phyloP scores from a whole-genome alignment of 2,888 invertebrate genomes.

The Diarsia mendica region DNA sequence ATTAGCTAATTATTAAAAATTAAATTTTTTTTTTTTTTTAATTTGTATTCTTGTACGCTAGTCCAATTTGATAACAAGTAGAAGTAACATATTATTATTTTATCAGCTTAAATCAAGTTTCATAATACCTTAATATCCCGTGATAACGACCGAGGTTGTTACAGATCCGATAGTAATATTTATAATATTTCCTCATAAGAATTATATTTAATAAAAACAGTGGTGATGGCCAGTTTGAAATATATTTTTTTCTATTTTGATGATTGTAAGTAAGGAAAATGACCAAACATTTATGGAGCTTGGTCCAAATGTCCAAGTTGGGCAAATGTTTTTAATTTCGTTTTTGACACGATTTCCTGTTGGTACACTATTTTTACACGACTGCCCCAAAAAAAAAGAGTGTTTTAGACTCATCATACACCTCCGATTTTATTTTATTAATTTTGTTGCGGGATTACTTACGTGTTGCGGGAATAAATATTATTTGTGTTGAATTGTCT shows the following conservation, averaged over 20 bases:
- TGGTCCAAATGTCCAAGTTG: too few relatives aligned
- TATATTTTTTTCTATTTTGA: neutral
- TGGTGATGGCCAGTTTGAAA: neutral
- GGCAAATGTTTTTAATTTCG: too few relatives aligned
- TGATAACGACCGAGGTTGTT: constrained; percentile 14
- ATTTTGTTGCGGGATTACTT: neutral
- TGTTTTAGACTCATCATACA: too few relatives aligned
- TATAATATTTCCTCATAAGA: neutral
- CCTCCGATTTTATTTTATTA: neutral
- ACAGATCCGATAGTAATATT: neutral
- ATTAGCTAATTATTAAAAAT: too few relatives aligned
- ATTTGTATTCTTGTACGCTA: constrained; percentile 18
- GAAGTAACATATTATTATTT: constrained; percentile 18
- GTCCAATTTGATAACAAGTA: constrained; percentile 25
- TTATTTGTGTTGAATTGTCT: neutral
- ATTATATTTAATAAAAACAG: too few relatives aligned
- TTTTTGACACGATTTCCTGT: neutral
- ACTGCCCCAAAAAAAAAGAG: too few relatives aligned
- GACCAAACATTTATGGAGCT: too few relatives aligned
- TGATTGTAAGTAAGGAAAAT: neutral
- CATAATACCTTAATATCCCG: constrained; percentile 7
- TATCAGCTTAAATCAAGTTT: constrained; percentile 36
- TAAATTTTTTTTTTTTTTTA: too few relatives aligned
- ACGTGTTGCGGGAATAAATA: neutral
- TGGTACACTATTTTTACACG: neutral